Percentiles rank a stretch among this genome's conserved stretches.
Evolutionary conservation across 2,888 invertebrate species (phyloP).

Genomic region (Clanis bilineata): DNA sequence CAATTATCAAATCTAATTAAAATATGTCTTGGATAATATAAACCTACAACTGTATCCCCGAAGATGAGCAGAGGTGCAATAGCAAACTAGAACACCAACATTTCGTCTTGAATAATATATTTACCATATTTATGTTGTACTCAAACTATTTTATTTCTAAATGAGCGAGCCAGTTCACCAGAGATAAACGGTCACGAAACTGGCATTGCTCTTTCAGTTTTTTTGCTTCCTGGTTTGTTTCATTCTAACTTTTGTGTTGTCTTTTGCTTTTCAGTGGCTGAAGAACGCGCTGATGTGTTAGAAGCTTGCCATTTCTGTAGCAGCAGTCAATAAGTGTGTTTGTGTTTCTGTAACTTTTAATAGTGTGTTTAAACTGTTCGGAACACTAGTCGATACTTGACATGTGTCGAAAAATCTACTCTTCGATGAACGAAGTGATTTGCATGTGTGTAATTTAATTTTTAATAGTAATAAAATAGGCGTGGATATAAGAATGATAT

Average conservation of each 20-base stretch:
- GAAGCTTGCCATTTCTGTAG: background rate
- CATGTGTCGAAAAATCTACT: background rate
- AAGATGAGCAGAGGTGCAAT: too few species aligned
- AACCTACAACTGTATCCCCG: too few species aligned
- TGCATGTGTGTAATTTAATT: background rate
- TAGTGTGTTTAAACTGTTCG: background rate
- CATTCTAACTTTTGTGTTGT: constrained; percentile 80
- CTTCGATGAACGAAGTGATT: background rate
- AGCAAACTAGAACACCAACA: too few species aligned
- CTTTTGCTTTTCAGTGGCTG: constrained; percentile 86
- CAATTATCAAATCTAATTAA: too few species aligned
- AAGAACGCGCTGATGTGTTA: constrained; percentile 88
- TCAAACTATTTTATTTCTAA: background rate
- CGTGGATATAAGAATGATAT: background rate
- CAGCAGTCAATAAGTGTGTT: background rate
- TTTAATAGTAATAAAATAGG: background rate
- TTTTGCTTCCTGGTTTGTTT: constrained; percentile 65
- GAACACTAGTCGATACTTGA: background rate
- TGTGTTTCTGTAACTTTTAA: background rate
- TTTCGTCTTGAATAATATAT: too few species aligned
- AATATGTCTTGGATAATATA: too few species aligned
- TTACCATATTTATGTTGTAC: too few species aligned
- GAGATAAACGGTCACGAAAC: too few species aligned
- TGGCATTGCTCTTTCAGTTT: too few species aligned
- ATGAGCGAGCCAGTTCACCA: too few species aligned